These are phyloP conservation scores for Periphyllus acericola DNA, from an alignment of 2,888 invertebrate species.

Conservation along the genomic window DNA sequence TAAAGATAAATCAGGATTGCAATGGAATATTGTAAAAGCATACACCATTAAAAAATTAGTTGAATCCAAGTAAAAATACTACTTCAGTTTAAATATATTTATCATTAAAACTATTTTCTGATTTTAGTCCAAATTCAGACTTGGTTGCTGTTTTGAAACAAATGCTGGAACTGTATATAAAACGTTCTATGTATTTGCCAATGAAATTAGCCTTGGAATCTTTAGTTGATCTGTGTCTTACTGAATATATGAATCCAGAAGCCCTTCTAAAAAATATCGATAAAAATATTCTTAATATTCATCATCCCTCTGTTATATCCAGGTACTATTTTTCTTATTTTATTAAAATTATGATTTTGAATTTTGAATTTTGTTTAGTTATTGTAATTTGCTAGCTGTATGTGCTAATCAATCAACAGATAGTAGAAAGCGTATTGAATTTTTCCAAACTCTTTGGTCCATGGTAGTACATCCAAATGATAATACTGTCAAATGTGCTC, in stretches of 20 bases:
- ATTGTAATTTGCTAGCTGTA: slow-evolving; percentile 35
- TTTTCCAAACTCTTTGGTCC: slow-evolving; percentile 28
- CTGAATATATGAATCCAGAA: slow-evolving; percentile 40
- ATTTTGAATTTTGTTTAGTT: slow-evolving; percentile 14
- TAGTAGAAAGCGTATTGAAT: not conserved
- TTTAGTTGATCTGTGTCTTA: slow-evolving; percentile 43
- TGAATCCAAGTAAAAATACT: slow-evolving; percentile 41
- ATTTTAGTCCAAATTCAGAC: slow-evolving; percentile 52
- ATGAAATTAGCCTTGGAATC: slow-evolving; percentile 49
- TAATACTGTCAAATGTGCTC: slow-evolving; percentile 42
- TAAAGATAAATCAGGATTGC: slow-evolving; percentile 47
- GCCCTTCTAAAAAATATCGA: slow-evolving; percentile 25
- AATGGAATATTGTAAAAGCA: slow-evolving; percentile 54
- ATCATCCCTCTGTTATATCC: slow-evolving; percentile 43
- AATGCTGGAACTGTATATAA: slow-evolving; percentile 47
- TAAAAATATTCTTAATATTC: slow-evolving; percentile 24
- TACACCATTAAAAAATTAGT: slow-evolving; percentile 43
- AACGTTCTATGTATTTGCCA: slow-evolving; percentile 43
- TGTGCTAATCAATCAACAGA: slow-evolving; percentile 32
- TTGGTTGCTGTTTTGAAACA: slow-evolving; percentile 41
- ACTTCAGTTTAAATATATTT: not conserved
- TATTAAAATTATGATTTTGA: not conserved
- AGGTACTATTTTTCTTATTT: slow-evolving; percentile 30
- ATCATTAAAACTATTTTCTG: not conserved
- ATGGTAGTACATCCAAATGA: slow-evolving; percentile 39